Conservation (phyloP, 1,140 invertebrate species). For the Camponotus pennsylvanicus region DNA sequence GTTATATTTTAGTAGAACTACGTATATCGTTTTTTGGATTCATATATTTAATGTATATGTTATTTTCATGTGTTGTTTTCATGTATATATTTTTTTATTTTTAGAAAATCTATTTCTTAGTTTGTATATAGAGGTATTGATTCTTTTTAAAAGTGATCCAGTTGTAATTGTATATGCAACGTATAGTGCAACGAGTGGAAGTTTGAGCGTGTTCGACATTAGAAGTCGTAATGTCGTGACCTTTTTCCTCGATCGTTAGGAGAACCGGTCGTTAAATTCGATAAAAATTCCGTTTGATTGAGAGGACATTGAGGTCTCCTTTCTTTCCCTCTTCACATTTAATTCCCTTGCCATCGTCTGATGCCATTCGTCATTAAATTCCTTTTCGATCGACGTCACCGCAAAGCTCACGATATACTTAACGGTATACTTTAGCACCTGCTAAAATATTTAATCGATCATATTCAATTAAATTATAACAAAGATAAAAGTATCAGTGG, state of each 20-base stretch:
- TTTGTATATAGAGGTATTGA: constrained; percentile 5
- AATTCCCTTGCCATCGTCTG: constrained; percentile 34
- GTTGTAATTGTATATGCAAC: background rate
- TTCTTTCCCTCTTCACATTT: constrained; percentile 47
- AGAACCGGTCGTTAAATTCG: constrained; percentile 64
- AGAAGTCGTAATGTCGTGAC: constrained; percentile 12
- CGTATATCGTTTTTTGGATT: background rate
- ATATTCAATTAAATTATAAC: constrained; percentile 48
- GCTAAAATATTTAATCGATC: constrained; percentile 67
- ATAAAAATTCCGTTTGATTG: constrained; percentile 71
- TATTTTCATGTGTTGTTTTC: too few relatives aligned
- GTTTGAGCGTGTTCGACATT: constrained; percentile 22
- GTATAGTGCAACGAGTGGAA: constrained; percentile 24
- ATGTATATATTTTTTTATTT: background rate
- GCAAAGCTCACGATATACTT: background rate
- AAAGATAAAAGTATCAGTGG: constrained; percentile 4
- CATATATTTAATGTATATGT: background rate
- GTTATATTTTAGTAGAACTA: constrained; percentile 4
- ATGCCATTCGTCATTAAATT: constrained; percentile 56
- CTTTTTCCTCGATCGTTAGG: constrained; percentile 31
- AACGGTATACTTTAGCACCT: background rate
- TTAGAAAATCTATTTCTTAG: background rate
- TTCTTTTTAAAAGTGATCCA: constrained; percentile 15
- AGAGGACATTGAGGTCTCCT: constrained; percentile 48
- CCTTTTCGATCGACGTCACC: constrained; percentile 30